Conservation (phyloP, 2,797 vertebrate species). For the Clarias laeviceps region DNA sequence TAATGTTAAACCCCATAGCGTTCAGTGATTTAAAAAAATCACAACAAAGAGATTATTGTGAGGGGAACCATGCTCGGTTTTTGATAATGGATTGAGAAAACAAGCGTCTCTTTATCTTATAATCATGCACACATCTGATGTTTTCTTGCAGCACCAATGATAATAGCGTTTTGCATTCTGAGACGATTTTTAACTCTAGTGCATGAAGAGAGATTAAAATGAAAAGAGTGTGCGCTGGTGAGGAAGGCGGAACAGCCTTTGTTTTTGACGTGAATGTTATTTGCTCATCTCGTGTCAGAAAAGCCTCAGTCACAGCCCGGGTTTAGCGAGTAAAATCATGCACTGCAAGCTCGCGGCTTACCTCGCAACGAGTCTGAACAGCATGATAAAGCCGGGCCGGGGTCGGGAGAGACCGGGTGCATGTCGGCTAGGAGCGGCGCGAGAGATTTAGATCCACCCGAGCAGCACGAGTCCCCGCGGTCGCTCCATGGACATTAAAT, state of each 20-base stretch:
- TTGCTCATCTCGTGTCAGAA: not conserved
- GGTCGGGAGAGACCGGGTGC: conserved; percentile 57
- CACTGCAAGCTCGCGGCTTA: conserved; percentile 47
- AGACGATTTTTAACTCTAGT: not conserved
- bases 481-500: conserved; percentile 10
- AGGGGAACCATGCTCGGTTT: not conserved
- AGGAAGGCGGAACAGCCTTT: conserved; percentile 5
- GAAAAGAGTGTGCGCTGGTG: not conserved
- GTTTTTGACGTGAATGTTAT: conserved; percentile 22
- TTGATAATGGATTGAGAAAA: not conserved
- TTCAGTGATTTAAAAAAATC: not conserved
- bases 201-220: not conserved
- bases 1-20: not conserved
- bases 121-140: not conserved
- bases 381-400: conserved; percentile 62
- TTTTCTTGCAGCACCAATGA: not conserved
- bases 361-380: conserved; percentile 63
- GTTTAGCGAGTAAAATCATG: too few species aligned
- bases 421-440: conserved; percentile 58
- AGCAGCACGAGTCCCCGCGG: conserved; percentile 15
- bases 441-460: conserved; percentile 43
- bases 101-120: conserved; percentile 19
- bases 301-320: not conserved
- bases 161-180: not conserved
- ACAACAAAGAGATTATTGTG: not conserved